Conservation (phyloP, 2,797 vertebrate species). For the Lepilemur ruficaudatus region DNA sequence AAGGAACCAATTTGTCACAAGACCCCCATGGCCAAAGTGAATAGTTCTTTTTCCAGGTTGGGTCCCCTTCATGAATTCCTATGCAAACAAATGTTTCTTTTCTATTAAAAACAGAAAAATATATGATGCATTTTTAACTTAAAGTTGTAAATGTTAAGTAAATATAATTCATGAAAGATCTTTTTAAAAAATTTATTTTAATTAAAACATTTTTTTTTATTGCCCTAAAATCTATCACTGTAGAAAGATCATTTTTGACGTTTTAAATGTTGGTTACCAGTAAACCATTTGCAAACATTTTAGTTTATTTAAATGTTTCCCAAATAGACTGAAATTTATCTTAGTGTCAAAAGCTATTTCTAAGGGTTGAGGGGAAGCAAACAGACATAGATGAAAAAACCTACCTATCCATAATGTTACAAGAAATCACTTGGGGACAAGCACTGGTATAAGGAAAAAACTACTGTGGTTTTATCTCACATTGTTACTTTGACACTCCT, state of each 20-base stretch:
- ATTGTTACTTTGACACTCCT: not conserved
- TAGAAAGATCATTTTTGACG: not conserved
- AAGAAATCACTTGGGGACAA: not conserved
- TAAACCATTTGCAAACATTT: conserved; percentile 2
- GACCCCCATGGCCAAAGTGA: conserved; percentile 94
- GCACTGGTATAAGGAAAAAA: not conserved
- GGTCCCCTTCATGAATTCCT: conserved; percentile 94
- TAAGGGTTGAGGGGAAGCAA: not conserved
- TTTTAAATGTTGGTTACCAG: not conserved
- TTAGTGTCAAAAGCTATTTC: not conserved
- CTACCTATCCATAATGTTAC: not conserved
- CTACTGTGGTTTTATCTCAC: not conserved
- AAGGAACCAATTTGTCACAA: conserved; percentile 93
- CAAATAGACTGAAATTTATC: not conserved
- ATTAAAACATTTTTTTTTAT: not conserved
- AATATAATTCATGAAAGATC: not conserved
- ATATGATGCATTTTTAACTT: not conserved
- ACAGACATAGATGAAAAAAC: not conserved
- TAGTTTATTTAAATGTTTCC: conserved; percentile 39
- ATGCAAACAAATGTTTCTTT: conserved; percentile 94
- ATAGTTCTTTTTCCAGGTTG: conserved; percentile 92
- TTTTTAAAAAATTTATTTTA: not conserved
- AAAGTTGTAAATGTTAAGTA: conserved; percentile 38
- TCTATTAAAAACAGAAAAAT: conserved; percentile 82
- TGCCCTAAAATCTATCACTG: not conserved